Percentiles rank a stretch among this genome's conserved stretches.
These are phyloP conservation scores for Netelia inedita DNA, from an alignment of 2,888 invertebrate species.

Conservation along the genomic window DNA sequence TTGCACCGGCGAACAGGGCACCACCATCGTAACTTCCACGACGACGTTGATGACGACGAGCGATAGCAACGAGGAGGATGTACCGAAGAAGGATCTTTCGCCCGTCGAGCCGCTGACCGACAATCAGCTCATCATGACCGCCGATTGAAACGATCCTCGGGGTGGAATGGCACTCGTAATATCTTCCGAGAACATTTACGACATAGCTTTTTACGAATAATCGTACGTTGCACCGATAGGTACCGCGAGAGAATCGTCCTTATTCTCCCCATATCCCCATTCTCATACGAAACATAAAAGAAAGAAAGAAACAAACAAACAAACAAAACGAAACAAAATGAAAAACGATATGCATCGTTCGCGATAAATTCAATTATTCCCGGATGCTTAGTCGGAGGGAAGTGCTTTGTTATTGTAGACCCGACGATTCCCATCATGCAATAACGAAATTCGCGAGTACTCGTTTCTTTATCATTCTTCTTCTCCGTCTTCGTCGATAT, in stretches of 20 bases:
- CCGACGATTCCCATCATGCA: slow-evolving; percentile 1
- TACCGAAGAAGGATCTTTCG: slow-evolving; percentile 86
- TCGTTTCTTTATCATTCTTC: slow-evolving; percentile 53
- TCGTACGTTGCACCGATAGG: slow-evolving; percentile 66
- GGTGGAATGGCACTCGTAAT: slow-evolving; percentile 45
- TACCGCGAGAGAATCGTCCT: slow-evolving; percentile 41
- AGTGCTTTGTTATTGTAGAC: background rate
- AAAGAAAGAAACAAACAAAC: slow-evolving; percentile 5
- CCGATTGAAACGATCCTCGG: slow-evolving; percentile 77
- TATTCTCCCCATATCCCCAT: slow-evolving; percentile 15
- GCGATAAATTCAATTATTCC: slow-evolving; percentile 54
- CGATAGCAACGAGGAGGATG: slow-evolving; percentile 79
- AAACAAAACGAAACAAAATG: slow-evolving; percentile 11
- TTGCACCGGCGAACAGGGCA: slow-evolving; percentile 73
- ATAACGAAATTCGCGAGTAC: slow-evolving; percentile 44
- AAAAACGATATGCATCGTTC: slow-evolving; percentile 19
- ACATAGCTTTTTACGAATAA: slow-evolving; percentile 68
- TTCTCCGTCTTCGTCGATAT: slow-evolving; percentile 35
- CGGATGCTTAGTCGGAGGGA: slow-evolving; percentile 42
- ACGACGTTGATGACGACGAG: slow-evolving; percentile 80
- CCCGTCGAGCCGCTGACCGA: slow-evolving; percentile 82
- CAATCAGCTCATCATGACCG: slow-evolving; percentile 82
- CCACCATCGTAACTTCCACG: slow-evolving; percentile 72
- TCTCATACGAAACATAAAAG: slow-evolving; percentile 14
- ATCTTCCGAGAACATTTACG: slow-evolving; percentile 35